Evolutionary conservation across 2,113 vertebrate species (phyloP), one percentile per base, ranked within the genome.

Genomic region (Nothoprocta pentlandii): DNA sequence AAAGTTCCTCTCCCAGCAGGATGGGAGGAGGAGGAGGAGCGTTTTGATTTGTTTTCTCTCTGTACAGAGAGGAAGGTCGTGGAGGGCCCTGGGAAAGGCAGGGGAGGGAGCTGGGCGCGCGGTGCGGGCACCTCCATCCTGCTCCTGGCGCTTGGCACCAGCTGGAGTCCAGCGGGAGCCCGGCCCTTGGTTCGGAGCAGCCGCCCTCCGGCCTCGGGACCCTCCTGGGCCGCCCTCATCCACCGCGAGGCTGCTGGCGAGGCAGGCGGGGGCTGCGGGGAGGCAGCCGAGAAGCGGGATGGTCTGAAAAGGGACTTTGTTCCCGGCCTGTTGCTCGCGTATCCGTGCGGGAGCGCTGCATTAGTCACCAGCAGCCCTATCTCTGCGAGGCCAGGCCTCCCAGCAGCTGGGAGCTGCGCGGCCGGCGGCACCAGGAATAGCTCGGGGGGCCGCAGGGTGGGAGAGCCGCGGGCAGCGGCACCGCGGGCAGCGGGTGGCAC

Each of bases 391-490:
- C 85, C 92, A 62, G 80, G 87, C 92, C 34, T 93, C 85, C 78
- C 94, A 95, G 71, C 96, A 95, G 96, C 96, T 95, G 96, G 96
- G 95, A 93, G 94, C 92, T 59, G 58, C 34, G 84, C 19, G 76
- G 69, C 85, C 90, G 56, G 92, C 16, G 17, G 19, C 17, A 84
- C 94, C 94, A 91, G 80, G 96, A 96, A 94, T 94, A 93, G 94
- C 92, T 56, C 88, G 23, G 69, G 93, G 64, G 54, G 94, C 59
- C 36, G 11, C 0, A 90, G 93, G 94, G 88, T 85, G 90, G 88
- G 87, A 81, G 94, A 9, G 6, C 44, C 42, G 12, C 42, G 12
- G 42, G 42, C 36, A 39, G 6, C 7, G 36, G 36, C 36, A 39
- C 36, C 36, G 36, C 8, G 36, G 36, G 36, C 36, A 39, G 36